A percentile compares a stretch with the other conserved stretches of the same genome.
Conservation (phyloP, 2,888 invertebrate genomes). For the Phytoseiulus persimilis region DNA sequence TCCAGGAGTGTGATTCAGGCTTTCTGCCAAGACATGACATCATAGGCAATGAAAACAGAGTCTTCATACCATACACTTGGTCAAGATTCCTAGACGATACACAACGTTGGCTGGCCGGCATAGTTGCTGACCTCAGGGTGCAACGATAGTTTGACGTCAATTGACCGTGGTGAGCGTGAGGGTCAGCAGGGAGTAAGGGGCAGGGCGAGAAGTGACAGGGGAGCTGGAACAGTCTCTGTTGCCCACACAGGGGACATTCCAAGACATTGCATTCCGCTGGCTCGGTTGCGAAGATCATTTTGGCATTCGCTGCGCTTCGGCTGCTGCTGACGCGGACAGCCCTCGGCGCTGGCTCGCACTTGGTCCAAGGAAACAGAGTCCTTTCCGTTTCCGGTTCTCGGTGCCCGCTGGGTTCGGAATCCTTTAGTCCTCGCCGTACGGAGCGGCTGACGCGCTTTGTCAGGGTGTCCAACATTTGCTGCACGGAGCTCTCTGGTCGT, state of each 20-base stretch:
- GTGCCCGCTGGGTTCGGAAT: background rate
- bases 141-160: background rate
- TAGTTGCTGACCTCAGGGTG: background rate
- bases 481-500: background rate
- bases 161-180: background rate
- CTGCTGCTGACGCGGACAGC: background rate
- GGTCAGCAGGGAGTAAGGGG: background rate
- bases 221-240: background rate
- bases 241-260: background rate
- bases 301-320: background rate
- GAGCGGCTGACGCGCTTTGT: background rate
- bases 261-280: background rate
- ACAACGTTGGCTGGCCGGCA: background rate
- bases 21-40: no score
- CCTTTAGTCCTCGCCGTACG: background rate
- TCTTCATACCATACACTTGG: background rate
- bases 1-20: no score
- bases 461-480: background rate
- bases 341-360: background rate
- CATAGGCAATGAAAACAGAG: no score
- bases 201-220: background rate
- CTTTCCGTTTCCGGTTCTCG: background rate
- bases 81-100: background rate
- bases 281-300: background rate
- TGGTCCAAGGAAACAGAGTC: background rate